phyloP scores from a whole-genome alignment of 2,797 vertebrate species.

The Silurus lanzhouensis region DNA sequence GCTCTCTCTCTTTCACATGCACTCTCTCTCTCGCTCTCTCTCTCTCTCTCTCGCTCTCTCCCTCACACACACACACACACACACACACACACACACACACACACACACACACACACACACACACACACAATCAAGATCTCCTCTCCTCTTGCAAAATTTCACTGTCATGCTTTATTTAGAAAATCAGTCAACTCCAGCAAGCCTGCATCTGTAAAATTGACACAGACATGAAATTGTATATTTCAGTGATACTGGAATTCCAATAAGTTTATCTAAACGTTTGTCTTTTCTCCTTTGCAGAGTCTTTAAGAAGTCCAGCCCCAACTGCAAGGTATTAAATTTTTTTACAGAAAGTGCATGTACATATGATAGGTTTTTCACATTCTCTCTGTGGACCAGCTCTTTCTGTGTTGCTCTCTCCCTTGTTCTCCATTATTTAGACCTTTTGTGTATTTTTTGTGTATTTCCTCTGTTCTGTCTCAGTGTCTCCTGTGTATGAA shows the following conservation, averaged over 20 bases:
- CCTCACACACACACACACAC: background rate
- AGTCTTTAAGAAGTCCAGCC: slow-evolving; percentile 78
- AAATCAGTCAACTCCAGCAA: background rate
- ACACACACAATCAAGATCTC: background rate
- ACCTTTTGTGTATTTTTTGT: background rate
- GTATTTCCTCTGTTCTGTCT: background rate
- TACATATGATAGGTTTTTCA: background rate
- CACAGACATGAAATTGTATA: background rate
- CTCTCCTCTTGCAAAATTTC: background rate
- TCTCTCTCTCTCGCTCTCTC: too few species aligned
- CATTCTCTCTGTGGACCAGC: slow-evolving; percentile 27
- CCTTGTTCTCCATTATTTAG: background rate
- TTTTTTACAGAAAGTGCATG: slow-evolving; percentile 10
- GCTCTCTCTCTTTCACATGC: background rate
- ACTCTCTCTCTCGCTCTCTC: background rate
- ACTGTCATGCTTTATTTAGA: slow-evolving; percentile 17
- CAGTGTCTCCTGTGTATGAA: background rate
- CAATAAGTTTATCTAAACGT: background rate
- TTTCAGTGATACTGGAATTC: background rate
- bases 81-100: background rate
- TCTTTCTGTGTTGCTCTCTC: slow-evolving; percentile 7
- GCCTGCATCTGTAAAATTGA: background rate
- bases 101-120: background rate
- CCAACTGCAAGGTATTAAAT: slow-evolving; percentile 70
- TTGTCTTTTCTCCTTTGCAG: slow-evolving; percentile 53